These are phyloP conservation scores for Mylabris sibirica DNA, from an alignment of 2,888 invertebrate species.

Conservation along the genomic window DNA sequence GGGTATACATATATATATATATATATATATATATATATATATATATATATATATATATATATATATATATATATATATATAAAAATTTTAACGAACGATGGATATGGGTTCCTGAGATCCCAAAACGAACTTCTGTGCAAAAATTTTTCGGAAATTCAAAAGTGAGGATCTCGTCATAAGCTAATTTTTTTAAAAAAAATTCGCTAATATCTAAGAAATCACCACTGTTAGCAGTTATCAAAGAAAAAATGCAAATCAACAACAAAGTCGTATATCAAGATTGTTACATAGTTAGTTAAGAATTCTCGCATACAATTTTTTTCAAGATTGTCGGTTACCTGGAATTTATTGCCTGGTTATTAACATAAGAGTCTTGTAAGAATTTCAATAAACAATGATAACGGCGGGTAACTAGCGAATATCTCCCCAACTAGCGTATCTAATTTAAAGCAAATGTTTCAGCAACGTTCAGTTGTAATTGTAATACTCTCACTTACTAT, in stretches of 20 bases:
- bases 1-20: too few relatives aligned
- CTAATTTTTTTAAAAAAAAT: too few relatives aligned
- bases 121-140: too few relatives aligned
- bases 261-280: constrained; percentile 11
- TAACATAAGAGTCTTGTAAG: constrained; percentile 14
- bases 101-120: too few relatives aligned
- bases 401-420: neutral
- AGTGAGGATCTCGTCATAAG: too few relatives aligned
- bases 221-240: neutral
- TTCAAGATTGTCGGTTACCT: neutral
- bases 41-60: too few relatives aligned
- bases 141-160: too few relatives aligned
- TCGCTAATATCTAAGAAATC: too few relatives aligned
- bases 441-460: constrained; percentile 2
- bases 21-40: too few relatives aligned
- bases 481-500: too few relatives aligned
- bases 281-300: constrained; percentile 16
- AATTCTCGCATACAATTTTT: constrained; percentile 13
- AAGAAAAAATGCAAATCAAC: constrained; percentile 11
- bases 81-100: too few relatives aligned
- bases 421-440: neutral
- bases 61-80: too few relatives aligned
- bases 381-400: constrained; percentile 26
- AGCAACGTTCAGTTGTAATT: neutral
- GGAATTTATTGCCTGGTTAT: constrained; percentile 20